A percentile compares a stretch with the other conserved stretches of the same genome.
These are phyloP conservation scores for Acrossocheilus wenchowensis DNA, from an alignment of 2,797 vertebrate genomes.

Conservation along the genomic window DNA sequence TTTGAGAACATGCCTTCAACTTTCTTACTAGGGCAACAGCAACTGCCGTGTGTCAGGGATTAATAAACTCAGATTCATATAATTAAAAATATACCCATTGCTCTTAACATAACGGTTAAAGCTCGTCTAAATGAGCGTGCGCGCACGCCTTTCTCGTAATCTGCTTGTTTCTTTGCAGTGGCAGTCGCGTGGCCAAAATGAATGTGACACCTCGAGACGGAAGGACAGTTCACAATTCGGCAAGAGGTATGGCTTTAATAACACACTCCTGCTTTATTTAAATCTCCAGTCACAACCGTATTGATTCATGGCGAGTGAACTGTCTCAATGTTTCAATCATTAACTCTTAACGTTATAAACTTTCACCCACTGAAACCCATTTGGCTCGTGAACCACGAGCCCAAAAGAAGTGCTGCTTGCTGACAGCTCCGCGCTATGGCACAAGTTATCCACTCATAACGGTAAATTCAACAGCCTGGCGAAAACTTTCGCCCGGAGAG, in stretches of 20 bases:
- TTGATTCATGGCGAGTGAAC: background rate
- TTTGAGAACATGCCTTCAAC: constrained; percentile 20
- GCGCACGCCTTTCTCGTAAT: background rate
- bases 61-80: background rate
- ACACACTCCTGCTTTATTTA: background rate
- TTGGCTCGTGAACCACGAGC: background rate
- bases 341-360: constrained; percentile 18
- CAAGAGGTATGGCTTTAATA: background rate
- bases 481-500: constrained; percentile 12
- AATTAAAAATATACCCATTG: background rate
- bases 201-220: constrained; percentile 19
- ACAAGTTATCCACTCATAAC: background rate
- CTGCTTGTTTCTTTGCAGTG: background rate
- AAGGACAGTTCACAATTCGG: constrained; percentile 12
- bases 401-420: background rate
- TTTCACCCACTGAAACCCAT: background rate
- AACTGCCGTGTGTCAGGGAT: background rate
- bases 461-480: background rate
- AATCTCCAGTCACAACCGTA: background rate
- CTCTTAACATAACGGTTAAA: constrained; percentile 1
- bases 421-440: background rate
- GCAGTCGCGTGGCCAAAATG: background rate
- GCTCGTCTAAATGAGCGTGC: background rate
- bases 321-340: constrained; percentile 1
- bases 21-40: constrained; percentile 4